Evolutionary conservation across 2,797 vertebrate genomes (phyloP), one percentile per base, ranked within the genome.

Genomic region (Clarias platycephalus): DNA sequence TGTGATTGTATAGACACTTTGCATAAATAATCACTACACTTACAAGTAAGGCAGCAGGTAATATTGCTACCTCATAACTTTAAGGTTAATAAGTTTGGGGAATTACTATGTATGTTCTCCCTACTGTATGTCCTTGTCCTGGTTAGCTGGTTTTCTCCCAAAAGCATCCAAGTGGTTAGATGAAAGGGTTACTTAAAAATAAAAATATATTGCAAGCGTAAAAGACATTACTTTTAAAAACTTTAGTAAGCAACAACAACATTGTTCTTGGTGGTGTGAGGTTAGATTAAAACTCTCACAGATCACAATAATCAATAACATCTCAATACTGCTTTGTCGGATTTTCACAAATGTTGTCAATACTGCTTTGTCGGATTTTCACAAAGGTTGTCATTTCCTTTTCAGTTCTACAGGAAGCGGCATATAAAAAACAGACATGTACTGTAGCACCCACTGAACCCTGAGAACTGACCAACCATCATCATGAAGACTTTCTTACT

Each of bases 401-500:
- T 20, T 34, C 4, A 58, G 4, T 20, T 58, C 55, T 79, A 71
- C 13, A 79, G 8, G 18, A 20, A 34, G 53, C 67, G 68, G 26
- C 31, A 49, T 66, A 58, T 57, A 37, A 72, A 13, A 24, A 8
- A 57, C 74, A 3, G 55, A 24, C 49, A 34, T 34, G 37, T n/a
- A 70, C 9, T 15, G 8, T 7, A 26, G 40, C 62, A 82, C 63
- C 18, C 22, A 12, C 24, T 58, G 62, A 37, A 18, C 3, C 6
- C 16, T 24, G 15, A 74, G 71, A 71, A 68, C 31, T 10, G 24
- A 26, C 49, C 49, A 55, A 28, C 16, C 18, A 31, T 15, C 0
- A 37, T 6, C 74, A 81, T 85, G 80, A 86, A 72, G 63, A 80
- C 16, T 12, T 60, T 83, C 66, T n/a, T 64, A 31, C 67, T 86